Evolutionary conservation across 2,113 vertebrate species (phyloP), one percentile per base, ranked within the genome.

Genomic region (Perca fluviatilis): DNA sequence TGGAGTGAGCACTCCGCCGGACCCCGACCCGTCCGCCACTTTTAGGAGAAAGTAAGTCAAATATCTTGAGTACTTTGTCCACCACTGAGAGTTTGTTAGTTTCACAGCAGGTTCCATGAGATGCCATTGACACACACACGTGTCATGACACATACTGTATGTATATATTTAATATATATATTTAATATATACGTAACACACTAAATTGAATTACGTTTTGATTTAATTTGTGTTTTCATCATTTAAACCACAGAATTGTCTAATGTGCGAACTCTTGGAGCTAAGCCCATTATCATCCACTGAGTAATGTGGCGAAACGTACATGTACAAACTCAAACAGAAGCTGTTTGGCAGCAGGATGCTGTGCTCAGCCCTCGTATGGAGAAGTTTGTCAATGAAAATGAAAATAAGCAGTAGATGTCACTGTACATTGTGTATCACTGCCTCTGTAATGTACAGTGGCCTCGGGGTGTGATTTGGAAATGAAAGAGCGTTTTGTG

Each of bases 401-500:
- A 67, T 47, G 74, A 51, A 76, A 84, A 71, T 74, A 62, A 79
- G 90, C 69, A 74, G 83, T 21, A 63, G 77, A 70, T 86, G 74
- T 84, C 85, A 60, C 13, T 70, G 65, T 51, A 25, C 50, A 64
- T 86, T 69, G 65, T 50, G 50, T 47, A 71, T 82, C 40, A 33
- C 53, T 47, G 46, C 57, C 27, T 27, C 79, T 67, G 56, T 86
- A 88, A 84, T 74, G 49, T 67, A 78, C 73, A 69, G 73, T 79
- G 78, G 64, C 83, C 71, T 66, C 19, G 15, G 71, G 83, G 64
- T 68, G 79, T 77, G 82, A 80, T 83, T 83, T 71, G 50, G 62
- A 77, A 87, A 70, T 73, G 77, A 84, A 77, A 68, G 72, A 84
- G 79, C 63, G 51, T 83, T 86, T 85, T 84, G 72, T 88, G 83